Evolutionary conservation across 1,140 invertebrate species (phyloP).

Genomic region (Ruditapes philippinarum): DNA sequence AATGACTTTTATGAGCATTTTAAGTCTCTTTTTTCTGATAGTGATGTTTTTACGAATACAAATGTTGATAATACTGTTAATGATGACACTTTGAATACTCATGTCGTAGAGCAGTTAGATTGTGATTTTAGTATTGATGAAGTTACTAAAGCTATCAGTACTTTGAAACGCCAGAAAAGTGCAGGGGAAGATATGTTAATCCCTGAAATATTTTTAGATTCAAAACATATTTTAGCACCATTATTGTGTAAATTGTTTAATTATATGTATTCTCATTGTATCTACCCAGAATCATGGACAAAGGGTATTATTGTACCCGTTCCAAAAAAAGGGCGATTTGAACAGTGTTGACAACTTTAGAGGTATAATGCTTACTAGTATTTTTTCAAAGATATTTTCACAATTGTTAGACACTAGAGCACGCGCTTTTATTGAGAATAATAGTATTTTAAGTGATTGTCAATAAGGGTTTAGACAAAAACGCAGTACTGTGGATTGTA

Average conservation of each 20-base stretch:
- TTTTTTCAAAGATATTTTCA: slow-evolving; percentile 43
- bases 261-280: background rate
- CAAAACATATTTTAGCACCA: slow-evolving; percentile 27
- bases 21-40: slow-evolving; percentile 9
- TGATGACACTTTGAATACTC: background rate
- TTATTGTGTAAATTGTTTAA: slow-evolving; percentile 44
- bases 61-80: background rate
- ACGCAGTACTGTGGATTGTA: slow-evolving; percentile 28
- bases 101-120: background rate
- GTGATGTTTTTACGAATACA: background rate
- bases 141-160: slow-evolving; percentile 30
- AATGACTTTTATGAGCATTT: slow-evolving; percentile 34
- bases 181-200: background rate
- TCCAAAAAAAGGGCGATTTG: slow-evolving; percentile 14
- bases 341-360: slow-evolving; percentile 34
- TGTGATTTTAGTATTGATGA: slow-evolving; percentile 27
- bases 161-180: slow-evolving; percentile 19
- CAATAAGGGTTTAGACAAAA: slow-evolving; percentile 48
- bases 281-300: slow-evolving; percentile 31
- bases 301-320: slow-evolving; percentile 22
- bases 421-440: slow-evolving; percentile 1
- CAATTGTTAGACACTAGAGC: slow-evolving; percentile 22
- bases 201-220: slow-evolving; percentile 30
- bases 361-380: slow-evolving; percentile 27
- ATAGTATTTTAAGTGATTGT: slow-evolving; percentile 21